phyloP scores from a whole-genome alignment of 2,113 vertebrate species.

The Aythya baeri region DNA sequence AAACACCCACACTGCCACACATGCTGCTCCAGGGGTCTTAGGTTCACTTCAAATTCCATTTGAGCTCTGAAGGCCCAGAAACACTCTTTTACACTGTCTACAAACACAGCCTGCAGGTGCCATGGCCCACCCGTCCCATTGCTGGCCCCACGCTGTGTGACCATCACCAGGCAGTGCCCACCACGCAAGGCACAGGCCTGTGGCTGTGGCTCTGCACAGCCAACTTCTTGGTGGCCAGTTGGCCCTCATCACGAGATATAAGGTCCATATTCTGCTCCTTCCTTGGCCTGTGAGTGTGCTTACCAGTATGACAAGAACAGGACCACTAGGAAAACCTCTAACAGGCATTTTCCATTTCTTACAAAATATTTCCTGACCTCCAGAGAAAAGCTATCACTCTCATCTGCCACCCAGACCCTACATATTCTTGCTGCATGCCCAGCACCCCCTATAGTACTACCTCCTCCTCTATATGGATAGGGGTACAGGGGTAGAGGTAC shows the following conservation, averaged over 20 bases:
- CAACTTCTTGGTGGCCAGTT: not conserved
- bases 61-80: not conserved
- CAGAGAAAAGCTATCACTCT: not conserved
- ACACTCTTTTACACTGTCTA: not conserved
- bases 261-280: too few species aligned
- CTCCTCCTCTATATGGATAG: not conserved
- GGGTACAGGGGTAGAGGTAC: not conserved
- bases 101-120: not conserved
- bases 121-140: rapidly evolving
- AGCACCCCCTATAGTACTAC: not conserved
- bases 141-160: not conserved
- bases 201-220: not conserved
- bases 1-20: not conserved
- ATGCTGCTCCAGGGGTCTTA: not conserved
- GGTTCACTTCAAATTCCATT: not conserved
- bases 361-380: not conserved
- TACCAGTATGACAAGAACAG: not conserved
- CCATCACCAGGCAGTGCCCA: not conserved
- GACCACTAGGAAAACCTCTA: not conserved
- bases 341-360: not conserved
- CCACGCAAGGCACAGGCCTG: not conserved
- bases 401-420: not conserved
- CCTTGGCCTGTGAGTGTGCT: not conserved
- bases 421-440: not conserved
- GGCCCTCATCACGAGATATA: not conserved